Evolutionary conservation across 2,113 vertebrate genomes (phyloP), one percentile per base, ranked within the genome.

Genomic region (Pteruthius melanotis): DNA sequence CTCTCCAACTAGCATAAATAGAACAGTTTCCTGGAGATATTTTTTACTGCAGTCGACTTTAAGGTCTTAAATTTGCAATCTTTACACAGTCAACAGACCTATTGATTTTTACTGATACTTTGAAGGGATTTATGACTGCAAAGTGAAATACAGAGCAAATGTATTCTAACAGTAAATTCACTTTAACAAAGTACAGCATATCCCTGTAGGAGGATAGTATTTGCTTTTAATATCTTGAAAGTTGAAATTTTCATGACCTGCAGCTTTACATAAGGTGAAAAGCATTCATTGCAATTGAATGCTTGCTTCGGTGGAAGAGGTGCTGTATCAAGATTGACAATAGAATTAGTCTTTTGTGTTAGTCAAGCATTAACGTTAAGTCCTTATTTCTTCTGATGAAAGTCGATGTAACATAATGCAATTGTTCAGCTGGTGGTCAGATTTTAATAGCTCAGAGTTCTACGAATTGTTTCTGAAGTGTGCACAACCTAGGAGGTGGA

Each of bases 401-500:
- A 75, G 27, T 45, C 77, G 8, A 54, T 61, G 35, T 90, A 87
- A 54, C 30, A 4, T 59, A 69, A 81, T 86, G 59, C 31, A 37
- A 47, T 83, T 86, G 35, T 88, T 94, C 54, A 86, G 42, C 45
- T 90, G 42, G 11, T 77, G 53, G 54, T 87, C 39, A 65, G 40
- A 50, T 82, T 72, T 33, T 71, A 82, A 35, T 45, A 86, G 50
- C 91, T 91, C 40, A 70, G 53, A 80, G 61, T 91, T 76, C 33
- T 87, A 74, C 54, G 74, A 91, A 89, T 90, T 95, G 52, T 97
- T 97, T 97, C 95, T 97, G 56, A 97, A 99, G 99, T 98, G 98
- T 94, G 98, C 98, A 31, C 97, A 98, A 19, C 98, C 99, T 22
- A 98, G 97, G 93, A 97, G 11, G 39, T 99, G 99, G 99, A 97